These are phyloP conservation scores for Pseudomugil gertrudae DNA, from an alignment of 2,797 vertebrate genomes.

Conservation along the genomic window DNA sequence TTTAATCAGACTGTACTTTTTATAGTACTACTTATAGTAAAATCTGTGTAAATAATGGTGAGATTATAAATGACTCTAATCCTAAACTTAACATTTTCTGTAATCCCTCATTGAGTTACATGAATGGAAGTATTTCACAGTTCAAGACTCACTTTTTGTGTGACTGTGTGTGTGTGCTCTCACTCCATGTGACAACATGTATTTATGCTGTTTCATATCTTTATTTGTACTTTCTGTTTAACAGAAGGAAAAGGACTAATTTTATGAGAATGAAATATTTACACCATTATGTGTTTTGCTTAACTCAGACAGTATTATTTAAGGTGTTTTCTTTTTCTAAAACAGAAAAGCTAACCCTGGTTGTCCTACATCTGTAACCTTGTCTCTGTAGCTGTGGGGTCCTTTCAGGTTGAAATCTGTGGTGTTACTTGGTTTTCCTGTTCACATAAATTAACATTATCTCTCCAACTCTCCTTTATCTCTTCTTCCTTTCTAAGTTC, in stretches of 20 bases:
- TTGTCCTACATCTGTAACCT: constrained; percentile 30
- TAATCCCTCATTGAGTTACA: background rate
- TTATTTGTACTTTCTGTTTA: constrained; percentile 55
- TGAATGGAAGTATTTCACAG: background rate
- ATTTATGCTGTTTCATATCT: constrained; percentile 48
- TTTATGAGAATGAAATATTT: constrained; percentile 20
- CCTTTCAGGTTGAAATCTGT: constrained; percentile 39
- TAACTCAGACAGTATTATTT: background rate
- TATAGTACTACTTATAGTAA: background rate
- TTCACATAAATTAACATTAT: constrained; percentile 62
- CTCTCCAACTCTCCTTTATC: constrained; percentile 47
- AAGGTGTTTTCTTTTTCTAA: constrained; percentile 19
- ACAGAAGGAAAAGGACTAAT: constrained; percentile 57
- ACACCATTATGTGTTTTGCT: constrained; percentile 25
- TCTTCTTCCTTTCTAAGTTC: constrained; percentile 74
- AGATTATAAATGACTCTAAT: background rate
- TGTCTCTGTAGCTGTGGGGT: constrained; percentile 30
- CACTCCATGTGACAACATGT: constrained; percentile 16
- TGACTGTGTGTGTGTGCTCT: background rate
- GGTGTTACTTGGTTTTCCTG: constrained; percentile 55
- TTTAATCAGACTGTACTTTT: background rate
- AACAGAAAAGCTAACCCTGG: constrained; percentile 24
- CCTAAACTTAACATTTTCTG: background rate
- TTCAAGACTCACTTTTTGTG: background rate
- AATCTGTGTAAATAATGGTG: background rate